Evolutionary conservation across 2,888 invertebrate species (phyloP), one percentile per base, ranked within the genome.

Genomic region (Drosophila seclusa): DNA sequence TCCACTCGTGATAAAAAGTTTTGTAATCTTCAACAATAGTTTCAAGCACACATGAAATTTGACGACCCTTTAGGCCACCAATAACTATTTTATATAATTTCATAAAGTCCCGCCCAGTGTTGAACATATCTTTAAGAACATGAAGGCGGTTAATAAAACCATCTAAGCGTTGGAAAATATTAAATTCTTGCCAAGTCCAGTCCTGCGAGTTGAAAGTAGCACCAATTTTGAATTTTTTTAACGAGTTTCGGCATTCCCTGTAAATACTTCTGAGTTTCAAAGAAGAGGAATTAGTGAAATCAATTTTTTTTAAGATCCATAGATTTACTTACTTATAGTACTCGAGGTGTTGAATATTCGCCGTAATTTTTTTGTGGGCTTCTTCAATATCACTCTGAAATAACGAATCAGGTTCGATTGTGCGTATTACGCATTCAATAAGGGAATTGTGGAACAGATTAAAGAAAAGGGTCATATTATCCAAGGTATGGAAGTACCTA

Each of bases 341-440:
- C 40, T 94, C 94, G 21, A 96, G 90, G 62, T 94, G 93, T 0
- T 83, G 82, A 27, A 95, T 91, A 4, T 94, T 94, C 36, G 93
- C 93, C 21, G 91, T 93, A 4, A 97, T 93, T 91, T 95, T 96
- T 7, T 94, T 87, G 18, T 95, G 92, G 52, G 95, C 95, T 83
- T 97, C 97, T 76, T 97, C 96, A 0, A 96, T 94, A 76, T 98
- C 98, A 0, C 97, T 97, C 94, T 97, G 97, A 92, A 98, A 98
- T 78, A 98, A 95, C 1, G 96, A 95, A 21, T 94, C 93, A 0
- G 98, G 97, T 90, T 98, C 98, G 65, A 97, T 93, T 79, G 95
- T 95, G 78, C 95, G 95, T 0, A 95, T 94, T 27, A 96, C 95
- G 94, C 96, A 95, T 72, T 95, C 95, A 61, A 98, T 97, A 1